Evolutionary conservation across 2,888 invertebrate genomes (phyloP), one percentile per base, ranked within the genome.

Genomic region (Urechis unicinctus): DNA sequence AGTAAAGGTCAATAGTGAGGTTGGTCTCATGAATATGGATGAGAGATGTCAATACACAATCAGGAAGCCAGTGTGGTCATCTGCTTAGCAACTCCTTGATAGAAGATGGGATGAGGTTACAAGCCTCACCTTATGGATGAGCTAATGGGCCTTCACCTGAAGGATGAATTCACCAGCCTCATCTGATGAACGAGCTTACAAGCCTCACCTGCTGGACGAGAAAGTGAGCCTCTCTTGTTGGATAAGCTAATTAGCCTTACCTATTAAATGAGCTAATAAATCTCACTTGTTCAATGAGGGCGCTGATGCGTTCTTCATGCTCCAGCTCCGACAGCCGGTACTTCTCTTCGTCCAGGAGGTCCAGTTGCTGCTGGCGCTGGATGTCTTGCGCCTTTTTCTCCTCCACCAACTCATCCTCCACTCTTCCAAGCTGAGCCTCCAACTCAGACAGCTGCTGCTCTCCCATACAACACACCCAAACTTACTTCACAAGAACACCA

Each of bases 401-500:
- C 43, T 69, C 68, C 22, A 67, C 68, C 54, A 74, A 61, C 30
- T 71, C 66, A 47, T 61, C 59, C 52, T 68, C 63, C 25, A 65
- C 65, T 3, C 51, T 55, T 22, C 87, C 86, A 1, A 89, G 78
- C 71, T 86, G 85, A 64, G 82, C 83, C 71, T 89, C 87, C 47
- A 87, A 86, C 62, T 83, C 83, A 68, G 86, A 82, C 60, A 88
- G 78, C 62, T 82, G 82, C 67, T 82, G 80, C 3, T 36, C n/a
- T n/a, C n/a, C n/a, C n/a, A n/a, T n/a, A n/a, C n/a, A n/a, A n/a
- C n/a, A n/a, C n/a, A n/a, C n/a, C n/a, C n/a, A n/a, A n/a, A n/a
- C n/a, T n/a, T n/a, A n/a, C n/a, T n/a, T n/a, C n/a, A n/a, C n/a
- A n/a, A n/a, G n/a, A n/a, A n/a, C n/a, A n/a, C n/a, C n/a, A n/a